Percentiles rank a stretch among this genome's conserved stretches.
phyloP scores from a whole-genome alignment of 2,113 vertebrate species.

The Amazona vittata region DNA sequence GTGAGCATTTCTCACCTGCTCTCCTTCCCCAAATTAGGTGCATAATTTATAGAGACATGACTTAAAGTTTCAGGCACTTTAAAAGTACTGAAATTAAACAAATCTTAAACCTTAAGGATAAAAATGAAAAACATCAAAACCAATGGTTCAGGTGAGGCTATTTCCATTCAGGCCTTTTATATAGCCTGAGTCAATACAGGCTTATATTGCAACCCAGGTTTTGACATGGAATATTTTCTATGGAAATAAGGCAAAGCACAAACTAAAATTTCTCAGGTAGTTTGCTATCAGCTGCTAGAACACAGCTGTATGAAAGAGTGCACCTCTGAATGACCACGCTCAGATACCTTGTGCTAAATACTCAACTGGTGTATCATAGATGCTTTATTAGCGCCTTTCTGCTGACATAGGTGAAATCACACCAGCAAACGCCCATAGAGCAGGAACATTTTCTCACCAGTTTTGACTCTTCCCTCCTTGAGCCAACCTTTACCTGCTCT shows the following conservation, averaged over 20 bases:
- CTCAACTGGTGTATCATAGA: neutral
- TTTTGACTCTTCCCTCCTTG: neutral
- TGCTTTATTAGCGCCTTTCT: neutral
- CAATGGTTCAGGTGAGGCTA: accelerated
- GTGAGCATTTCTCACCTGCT: neutral
- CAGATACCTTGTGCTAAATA: neutral
- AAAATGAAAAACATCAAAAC: neutral
- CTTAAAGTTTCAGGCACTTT: neutral
- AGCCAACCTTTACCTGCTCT: neutral
- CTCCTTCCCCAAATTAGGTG: neutral
- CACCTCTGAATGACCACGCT: neutral
- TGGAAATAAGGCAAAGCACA: neutral
- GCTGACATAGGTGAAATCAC: neutral
- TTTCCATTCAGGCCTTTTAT: neutral
- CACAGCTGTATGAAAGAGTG: neutral
- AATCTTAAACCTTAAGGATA: neutral
- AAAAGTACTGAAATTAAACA: neutral
- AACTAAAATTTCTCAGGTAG: neutral
- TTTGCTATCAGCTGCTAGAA: neutral
- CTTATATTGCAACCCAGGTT: neutral
- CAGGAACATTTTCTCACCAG: neutral
- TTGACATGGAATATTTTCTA: neutral
- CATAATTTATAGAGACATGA: neutral
- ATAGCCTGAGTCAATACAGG: neutral
- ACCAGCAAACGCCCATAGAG: accelerated